Base-by-base conservation (phyloP, 1,140 invertebrate genomes). In the Patella vulgata region DNA sequence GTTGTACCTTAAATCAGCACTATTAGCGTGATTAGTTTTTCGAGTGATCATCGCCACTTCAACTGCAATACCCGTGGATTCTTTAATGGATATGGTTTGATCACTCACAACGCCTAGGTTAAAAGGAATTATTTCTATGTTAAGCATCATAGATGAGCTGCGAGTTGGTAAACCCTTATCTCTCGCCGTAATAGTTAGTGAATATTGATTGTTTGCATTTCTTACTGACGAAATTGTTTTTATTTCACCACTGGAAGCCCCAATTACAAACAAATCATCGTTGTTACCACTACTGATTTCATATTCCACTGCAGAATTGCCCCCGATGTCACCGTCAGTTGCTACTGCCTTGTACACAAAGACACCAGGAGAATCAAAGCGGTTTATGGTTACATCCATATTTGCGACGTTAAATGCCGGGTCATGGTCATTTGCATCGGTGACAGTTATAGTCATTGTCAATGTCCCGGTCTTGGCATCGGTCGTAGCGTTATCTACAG, bases 21-120 rank as follows among this genome's bases (percentile, higher is more conserved):
- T 89, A 5, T 73, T 78, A 36, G 91, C 86, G 31, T 82, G 73
- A 19, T 90, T 85, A 36, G 84, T 83, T 17, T 93, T 91, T 6
- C 89, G 91, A 78, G 94, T 92, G 63, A 87, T 88, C 19, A 53
- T 40, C 57, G 88, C 86, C 1, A 79, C 53, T 54, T 73, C 87
- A 50, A 88, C 87, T 1, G 92, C 93, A 9, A 56, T 25, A 76
- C 91, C 93, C 81, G 97, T 95, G 83, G 97, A 94, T 0, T 92
- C 95, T 56, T 90, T 89, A 9, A 98, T 90, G 0, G 89, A 92
- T 57, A 98, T 82, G 21, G 90, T 84, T 75, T 97, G 97, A 6
- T 90, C 88, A 17, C 90, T 89, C 0, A 96, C 96, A 63, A 90
- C 91, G 81, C 98, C 97, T 82, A 98, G 95, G 81, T 98, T 98